phyloP scores from a whole-genome alignment of 1,140 invertebrate species.

The Vanessa tameamea region DNA sequence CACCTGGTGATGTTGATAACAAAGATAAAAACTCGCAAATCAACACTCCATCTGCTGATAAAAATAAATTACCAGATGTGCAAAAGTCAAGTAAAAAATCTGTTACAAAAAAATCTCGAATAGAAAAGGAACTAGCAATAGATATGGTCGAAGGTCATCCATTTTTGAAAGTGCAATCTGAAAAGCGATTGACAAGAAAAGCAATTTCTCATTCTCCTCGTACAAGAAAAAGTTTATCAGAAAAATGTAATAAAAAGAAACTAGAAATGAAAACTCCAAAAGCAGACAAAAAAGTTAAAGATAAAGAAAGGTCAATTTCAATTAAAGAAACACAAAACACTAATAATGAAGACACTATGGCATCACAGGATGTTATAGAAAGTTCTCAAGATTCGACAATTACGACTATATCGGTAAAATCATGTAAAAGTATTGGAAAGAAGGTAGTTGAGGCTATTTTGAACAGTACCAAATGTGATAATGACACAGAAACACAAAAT shows the following conservation, averaged over 20 bases:
- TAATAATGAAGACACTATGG: constrained; percentile 41
- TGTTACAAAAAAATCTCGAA: constrained; percentile 56
- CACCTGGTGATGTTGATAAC: constrained; percentile 6
- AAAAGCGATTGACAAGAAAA: constrained; percentile 61
- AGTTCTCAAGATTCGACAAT: constrained; percentile 78
- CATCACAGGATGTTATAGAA: constrained; percentile 77
- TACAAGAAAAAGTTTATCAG: constrained; percentile 48
- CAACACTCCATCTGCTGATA: constrained; percentile 10
- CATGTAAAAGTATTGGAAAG: constrained; percentile 50
- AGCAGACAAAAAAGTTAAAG: constrained; percentile 39
- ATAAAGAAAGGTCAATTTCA: constrained; percentile 43
- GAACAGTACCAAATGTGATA: constrained; percentile 35
- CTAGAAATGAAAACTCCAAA: constrained; percentile 35
- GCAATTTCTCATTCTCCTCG: constrained; percentile 38
- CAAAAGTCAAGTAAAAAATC: constrained; percentile 52
- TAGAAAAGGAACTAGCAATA: constrained; percentile 71
- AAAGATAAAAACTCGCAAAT: constrained; percentile 15
- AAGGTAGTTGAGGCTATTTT: constrained; percentile 46
- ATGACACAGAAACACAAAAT: constrained; percentile 29
- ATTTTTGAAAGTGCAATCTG: constrained; percentile 54
- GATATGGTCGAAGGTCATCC: constrained; percentile 78
- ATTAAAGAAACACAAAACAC: constrained; percentile 39
- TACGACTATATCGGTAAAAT: constrained; percentile 63
- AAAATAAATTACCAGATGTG: constrained; percentile 22
- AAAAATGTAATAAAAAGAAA: constrained; percentile 55